Conservation (phyloP, 2,888 invertebrate species). For the Chrysotoxum bicinctum region DNA sequence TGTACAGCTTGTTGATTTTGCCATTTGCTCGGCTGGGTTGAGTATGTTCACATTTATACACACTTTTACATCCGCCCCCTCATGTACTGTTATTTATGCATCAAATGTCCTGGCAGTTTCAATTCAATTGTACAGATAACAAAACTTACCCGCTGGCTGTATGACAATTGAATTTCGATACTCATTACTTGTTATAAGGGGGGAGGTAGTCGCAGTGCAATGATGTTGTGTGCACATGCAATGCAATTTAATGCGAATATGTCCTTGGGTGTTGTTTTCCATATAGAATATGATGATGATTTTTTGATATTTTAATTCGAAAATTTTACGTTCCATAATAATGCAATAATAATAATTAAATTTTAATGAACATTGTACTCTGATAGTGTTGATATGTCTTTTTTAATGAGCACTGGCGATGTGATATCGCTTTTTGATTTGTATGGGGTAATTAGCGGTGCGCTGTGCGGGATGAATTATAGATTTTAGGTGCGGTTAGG, state of each 20-base stretch:
- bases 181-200: constrained; percentile 47
- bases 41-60: constrained; percentile 7
- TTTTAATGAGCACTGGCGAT: constrained; percentile 49
- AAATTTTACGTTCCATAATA: constrained; percentile 61
- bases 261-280: background rate
- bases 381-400: constrained; percentile 66
- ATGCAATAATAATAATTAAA: constrained; percentile 68
- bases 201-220: no score
- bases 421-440: constrained; percentile 63
- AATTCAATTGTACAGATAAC: constrained; percentile 68
- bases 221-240: background rate
- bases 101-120: constrained; percentile 64
- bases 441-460: constrained; percentile 56
- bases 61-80: constrained; percentile 28
- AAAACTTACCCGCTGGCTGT: constrained; percentile 71
- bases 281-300: constrained; percentile 28
- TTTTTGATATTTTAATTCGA: constrained; percentile 69
- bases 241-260: background rate
- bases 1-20: constrained; percentile 66
- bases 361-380: constrained; percentile 68
- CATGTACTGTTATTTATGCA: constrained; percentile 34
- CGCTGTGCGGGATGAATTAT: constrained; percentile 44
- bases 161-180: constrained; percentile 73
- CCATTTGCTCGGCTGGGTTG: constrained; percentile 37
- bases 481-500: constrained; percentile 14